Evolutionary conservation across 2,797 vertebrate genomes (phyloP), one percentile per base, ranked within the genome.

Genomic region (Fratercula arctica): DNA sequence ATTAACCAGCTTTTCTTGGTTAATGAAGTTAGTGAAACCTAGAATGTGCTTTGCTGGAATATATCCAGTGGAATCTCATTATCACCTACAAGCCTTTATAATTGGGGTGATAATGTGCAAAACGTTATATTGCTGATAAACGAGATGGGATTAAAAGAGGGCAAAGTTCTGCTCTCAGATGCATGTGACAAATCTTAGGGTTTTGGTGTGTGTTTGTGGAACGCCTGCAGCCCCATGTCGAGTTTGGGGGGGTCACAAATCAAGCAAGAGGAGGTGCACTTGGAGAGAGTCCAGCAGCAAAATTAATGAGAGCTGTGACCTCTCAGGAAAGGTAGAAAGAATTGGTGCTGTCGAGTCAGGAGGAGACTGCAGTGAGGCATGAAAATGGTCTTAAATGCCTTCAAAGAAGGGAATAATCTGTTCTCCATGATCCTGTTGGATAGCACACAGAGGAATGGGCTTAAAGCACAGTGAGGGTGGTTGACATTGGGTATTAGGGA

Each of bases 1-100:
- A 94, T 97, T 95, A 96, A 85, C 92, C 93, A 93, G 92, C 94
- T 93, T 95, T 97, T 90, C 96, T 94, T 96, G 90, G 95, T 92
- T 97, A 96, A 97, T 95, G 93, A 92, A 94, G 90, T 96, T 96
- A 95, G 95, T 75, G 94, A 95, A 96, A 96, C 86, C 93, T 96
- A 93, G 84, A 95, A 92, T 94, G 93, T 92, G 87, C 80, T 95
- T 72, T 87, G 64, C 85, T 96, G 96, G 95, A 95, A 95, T 87
- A 54, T 18, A 89, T 96, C 91, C 93, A 93, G 90, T 61, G 86
- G 93, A 96, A 96, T 97, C 96, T 96, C 92, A 96, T 97, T 97
- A 96, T 95, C 94, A 95, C 94, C 96, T 96, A 87, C 81, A 69
- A 94, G 90, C 84, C 81, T 90, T 94, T 72, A 13, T 95, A 95